Evolutionary conservation across 92 coral and sea anemone species (phyloP).

Genomic region (Parazoanthus swiftii): DNA sequence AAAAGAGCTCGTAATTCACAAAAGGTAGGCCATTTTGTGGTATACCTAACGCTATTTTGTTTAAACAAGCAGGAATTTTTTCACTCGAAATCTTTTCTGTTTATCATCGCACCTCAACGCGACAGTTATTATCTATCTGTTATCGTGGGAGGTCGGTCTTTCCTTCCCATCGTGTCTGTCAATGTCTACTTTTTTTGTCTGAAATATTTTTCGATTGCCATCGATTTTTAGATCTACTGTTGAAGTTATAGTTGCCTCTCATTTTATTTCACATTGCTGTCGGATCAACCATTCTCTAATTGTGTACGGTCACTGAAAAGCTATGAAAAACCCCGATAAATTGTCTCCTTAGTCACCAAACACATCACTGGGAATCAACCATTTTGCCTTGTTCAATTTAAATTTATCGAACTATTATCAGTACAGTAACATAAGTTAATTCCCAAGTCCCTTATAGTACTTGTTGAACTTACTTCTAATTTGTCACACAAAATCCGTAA

Average conservation of each 20-base stretch:
- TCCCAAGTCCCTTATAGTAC: background rate
- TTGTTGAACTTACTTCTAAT: background rate
- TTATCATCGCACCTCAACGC: conserved; percentile 10
- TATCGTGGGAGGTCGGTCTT: conserved; percentile 32
- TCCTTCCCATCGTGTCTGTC: background rate
- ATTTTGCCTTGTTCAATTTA: background rate
- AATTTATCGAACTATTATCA: background rate
- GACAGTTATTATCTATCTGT: background rate
- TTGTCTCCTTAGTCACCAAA: too few relatives aligned
- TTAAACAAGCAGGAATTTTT: conserved; percentile 21
- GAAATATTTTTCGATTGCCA: background rate
- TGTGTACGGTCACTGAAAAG: background rate
- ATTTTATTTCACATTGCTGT: background rate
- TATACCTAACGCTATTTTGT: background rate
- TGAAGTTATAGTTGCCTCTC: background rate
- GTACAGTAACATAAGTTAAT: too few relatives aligned
- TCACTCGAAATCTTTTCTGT: conserved; percentile 3
- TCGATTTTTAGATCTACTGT: background rate
- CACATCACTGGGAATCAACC: background rate
- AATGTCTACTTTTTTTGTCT: background rate
- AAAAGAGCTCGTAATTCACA: background rate
- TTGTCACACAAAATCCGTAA: background rate
- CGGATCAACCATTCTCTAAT: background rate
- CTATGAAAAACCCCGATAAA: too few relatives aligned
- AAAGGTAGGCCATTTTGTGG: conserved; percentile 19